Percentiles rank a stretch among this genome's conserved stretches.
phyloP scores from a whole-genome alignment of 2,797 vertebrate species.

The Darevskia mixta region DNA sequence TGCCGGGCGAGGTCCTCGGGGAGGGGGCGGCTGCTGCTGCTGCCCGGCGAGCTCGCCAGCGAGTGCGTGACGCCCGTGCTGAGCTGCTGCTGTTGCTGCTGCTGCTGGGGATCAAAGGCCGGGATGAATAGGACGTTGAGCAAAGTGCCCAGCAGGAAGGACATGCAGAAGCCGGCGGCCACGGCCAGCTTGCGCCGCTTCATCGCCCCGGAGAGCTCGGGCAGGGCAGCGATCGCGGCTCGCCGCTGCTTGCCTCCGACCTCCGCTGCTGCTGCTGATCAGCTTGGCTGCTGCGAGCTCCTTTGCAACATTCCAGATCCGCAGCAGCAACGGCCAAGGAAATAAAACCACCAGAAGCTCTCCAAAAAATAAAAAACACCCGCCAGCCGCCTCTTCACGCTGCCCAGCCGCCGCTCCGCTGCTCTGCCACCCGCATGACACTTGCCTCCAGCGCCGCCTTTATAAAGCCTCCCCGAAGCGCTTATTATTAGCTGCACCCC shows the following conservation, averaged over 20 bases:
- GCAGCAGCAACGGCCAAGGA: conserved; percentile 1
- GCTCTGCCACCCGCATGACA: conserved; percentile 72
- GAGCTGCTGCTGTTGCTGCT: conserved; percentile 55
- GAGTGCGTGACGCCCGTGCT: conserved; percentile 11
- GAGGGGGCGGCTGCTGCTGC: conserved; percentile 49
- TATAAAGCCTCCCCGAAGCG: conserved; percentile 71
- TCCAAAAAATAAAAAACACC: background rate
- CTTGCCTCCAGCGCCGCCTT: conserved; percentile 75
- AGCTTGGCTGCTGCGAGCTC: conserved; percentile 10
- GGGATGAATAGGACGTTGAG: conserved; percentile 84
- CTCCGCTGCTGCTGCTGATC: conserved; percentile 50
- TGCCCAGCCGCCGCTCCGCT: conserved; percentile 49
- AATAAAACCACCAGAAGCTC: background rate
- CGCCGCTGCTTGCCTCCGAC: conserved; percentile 44
- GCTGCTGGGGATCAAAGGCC: conserved; percentile 81
- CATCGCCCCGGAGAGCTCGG: conserved; percentile 61
- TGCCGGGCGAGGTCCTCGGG: conserved; percentile 79
- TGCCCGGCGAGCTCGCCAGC: conserved; percentile 9
- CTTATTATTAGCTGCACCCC: conserved; percentile 58
- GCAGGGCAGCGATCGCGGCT: conserved; percentile 39
- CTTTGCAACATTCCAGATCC: conserved; percentile 17
- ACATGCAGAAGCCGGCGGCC: conserved; percentile 82
- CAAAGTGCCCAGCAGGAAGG: conserved; percentile 84
- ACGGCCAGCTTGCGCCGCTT: conserved; percentile 82
- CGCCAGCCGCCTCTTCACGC: conserved; percentile 63